These are phyloP conservation scores for Epinephelus cyanopodus DNA, from an alignment of 2,113 vertebrate species.

Conservation along the genomic window DNA sequence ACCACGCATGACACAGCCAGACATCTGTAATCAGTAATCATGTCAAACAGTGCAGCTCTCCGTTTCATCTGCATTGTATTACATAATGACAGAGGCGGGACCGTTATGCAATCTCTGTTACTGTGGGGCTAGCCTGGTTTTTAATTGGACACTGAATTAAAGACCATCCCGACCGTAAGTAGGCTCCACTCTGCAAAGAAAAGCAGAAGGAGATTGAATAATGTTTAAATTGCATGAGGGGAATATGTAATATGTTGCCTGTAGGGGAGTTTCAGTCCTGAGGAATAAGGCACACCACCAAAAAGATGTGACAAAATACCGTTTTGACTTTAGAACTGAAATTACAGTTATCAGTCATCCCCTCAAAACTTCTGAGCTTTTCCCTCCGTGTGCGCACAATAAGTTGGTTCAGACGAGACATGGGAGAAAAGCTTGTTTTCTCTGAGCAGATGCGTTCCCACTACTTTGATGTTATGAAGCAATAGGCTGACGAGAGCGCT, in stretches of 20 bases:
- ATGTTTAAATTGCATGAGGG: background rate
- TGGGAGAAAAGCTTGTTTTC: slow-evolving; percentile 8
- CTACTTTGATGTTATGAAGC: slow-evolving; percentile 47
- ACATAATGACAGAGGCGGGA: slow-evolving; percentile 49
- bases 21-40: slow-evolving; percentile 48
- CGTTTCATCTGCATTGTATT: slow-evolving; percentile 59
- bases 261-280: slow-evolving; percentile 1
- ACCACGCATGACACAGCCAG: background rate
- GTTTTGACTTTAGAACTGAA: background rate
- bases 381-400: background rate
- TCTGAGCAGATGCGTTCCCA: background rate
- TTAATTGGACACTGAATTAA: slow-evolving; percentile 67
- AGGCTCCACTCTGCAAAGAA: slow-evolving; percentile 21
- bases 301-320: slow-evolving; percentile 1
- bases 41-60: slow-evolving; percentile 37
- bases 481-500: slow-evolving; percentile 13
- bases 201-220: slow-evolving; percentile 13
- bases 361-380: background rate
- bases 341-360: slow-evolving; percentile 4
- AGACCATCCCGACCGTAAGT: slow-evolving; percentile 37
- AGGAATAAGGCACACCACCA: background rate
- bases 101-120: slow-evolving; percentile 63
- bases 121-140: slow-evolving; percentile 51
- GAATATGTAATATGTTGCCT: slow-evolving; percentile 37
- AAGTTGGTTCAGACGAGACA: background rate